Evolutionary conservation across 1,140 invertebrate species (phyloP), one percentile per base, ranked within the genome.

Genomic region (Gonioctena quinquepunctata): DNA sequence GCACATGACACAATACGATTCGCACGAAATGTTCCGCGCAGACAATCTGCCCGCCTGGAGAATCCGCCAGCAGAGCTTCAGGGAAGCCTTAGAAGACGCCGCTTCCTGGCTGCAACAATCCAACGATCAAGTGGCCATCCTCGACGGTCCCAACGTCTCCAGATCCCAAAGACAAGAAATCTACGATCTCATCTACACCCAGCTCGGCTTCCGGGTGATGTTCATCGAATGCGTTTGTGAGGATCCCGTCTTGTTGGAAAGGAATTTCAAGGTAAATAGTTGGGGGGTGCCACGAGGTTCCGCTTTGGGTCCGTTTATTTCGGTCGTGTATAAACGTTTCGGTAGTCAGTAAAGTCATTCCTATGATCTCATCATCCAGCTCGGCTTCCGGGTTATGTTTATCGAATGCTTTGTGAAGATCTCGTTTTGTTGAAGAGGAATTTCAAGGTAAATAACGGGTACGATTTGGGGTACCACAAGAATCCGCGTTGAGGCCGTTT

Each of bases 191-290:
- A 90, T 93, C 74, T 86, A 89, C 49, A 85, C 86, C 1, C 88
- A 92, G 71, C 87, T 94, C 79, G 90, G 92, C 33, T 95, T 93
- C 83, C 92, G 94, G 71, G 89, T 97, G 27, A 91, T 98, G 74
- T 98, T 97, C 85, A 90, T 98, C 61, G 96, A 98, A 84, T 95
- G 93, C 78, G 88, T 97, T 50, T 97, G 96, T 84, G 91, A 96
- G 74, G 93, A 97, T 83, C 88, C 91, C 7, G 83, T 86, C 2
- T 87, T 96, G 1, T 88, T 97, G 66, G 92, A 96, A 77, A 89
- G 89, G 21, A 97, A 97, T 84, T 95, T 96, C 70, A 86, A 88
- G 80, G 89, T 90, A 79, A 59, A n/a, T n/a, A 5, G n/a, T n/a
- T n/a, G n/a, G n/a, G n/a, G n/a, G n/a, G n/a, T n/a, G 33, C 33